A percentile compares a stretch with the other conserved stretches of the same genome.
phyloP scores from a whole-genome alignment of 2,888 invertebrate genomes.

The Agriotes lineatus region DNA sequence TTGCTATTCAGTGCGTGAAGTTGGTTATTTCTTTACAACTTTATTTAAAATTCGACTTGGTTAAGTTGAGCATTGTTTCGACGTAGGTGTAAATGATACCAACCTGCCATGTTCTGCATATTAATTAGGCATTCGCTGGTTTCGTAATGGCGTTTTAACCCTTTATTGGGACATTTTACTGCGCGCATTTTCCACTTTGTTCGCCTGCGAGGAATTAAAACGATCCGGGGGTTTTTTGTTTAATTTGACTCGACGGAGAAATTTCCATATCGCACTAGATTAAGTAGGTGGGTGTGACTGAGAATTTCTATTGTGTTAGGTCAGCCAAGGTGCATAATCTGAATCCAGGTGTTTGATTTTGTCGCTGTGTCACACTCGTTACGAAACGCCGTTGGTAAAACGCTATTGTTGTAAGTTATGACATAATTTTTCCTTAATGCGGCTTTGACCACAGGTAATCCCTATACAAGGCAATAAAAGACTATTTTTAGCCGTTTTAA shows the following conservation, averaged over 20 bases:
- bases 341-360: conserved; percentile 43
- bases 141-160: conserved; percentile 37
- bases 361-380: conserved; percentile 37
- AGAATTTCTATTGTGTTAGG: conserved; percentile 53
- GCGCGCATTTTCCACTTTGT: conserved; percentile 26
- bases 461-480: neutral
- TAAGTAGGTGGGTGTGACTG: conserved; percentile 49
- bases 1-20: conserved; percentile 44
- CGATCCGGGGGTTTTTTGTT: conserved; percentile 24
- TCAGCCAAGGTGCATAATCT: conserved; percentile 50
- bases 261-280: conserved; percentile 47
- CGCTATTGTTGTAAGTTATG: conserved; percentile 16
- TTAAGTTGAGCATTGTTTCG: conserved; percentile 48
- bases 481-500: neutral
- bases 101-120: conserved; percentile 45
- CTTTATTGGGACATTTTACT: conserved; percentile 39
- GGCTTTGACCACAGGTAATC: neutral
- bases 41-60: conserved; percentile 51
- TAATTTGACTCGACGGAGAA: conserved; percentile 43
- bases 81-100: conserved; percentile 49
- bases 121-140: conserved; percentile 44
- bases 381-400: conserved; percentile 18
- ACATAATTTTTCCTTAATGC: neutral
- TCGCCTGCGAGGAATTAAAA: conserved; percentile 21
- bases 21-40: conserved; percentile 49